Evolutionary conservation across 1,140 invertebrate species (phyloP), one percentile per base, ranked within the genome.

Genomic region (Luehdorfia chinensis): DNA sequence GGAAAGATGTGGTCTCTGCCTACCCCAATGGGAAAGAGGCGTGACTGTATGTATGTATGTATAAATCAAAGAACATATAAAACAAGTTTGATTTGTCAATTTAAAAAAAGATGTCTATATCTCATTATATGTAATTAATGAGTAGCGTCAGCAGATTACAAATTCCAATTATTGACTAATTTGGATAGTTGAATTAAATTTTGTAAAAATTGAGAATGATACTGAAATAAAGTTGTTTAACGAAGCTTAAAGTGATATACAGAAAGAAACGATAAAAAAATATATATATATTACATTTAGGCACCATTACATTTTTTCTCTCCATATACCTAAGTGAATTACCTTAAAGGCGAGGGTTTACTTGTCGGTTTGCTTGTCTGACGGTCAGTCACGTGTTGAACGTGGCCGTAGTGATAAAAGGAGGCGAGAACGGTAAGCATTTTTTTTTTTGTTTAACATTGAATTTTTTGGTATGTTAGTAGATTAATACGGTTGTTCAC

Each of bases 251-350:
- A 2, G 1, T 27, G 2, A 27, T 27, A 27, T n/a, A 27, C 9
- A 27, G 6, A 27, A 9, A 27, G 25, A 27, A 9, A 27, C 3
- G 7, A 21, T 4, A 27, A 8, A 27, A 27, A 27, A 4, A 8
- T 27, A 27, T 27, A 27, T 27, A 27, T 27, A 27, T 27, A 8
- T 27, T 27, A 27, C 25, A 27, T 27, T 27, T 27, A 27, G 25
- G 25, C 25, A 27, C 25, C 25, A 27, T 27, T 23, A 23, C 8
- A 7, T 8, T 27, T n/a, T 27, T n/a, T 27, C 25, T n/a, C 11
- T 27, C 25, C 25, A 9, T 27, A 27, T 27, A 27, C 11, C 25
- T 27, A 27, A 27, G 25, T 27, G 25, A 7, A 27, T 7, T 21
- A 27, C 25, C 25, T 27, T 27, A n/a, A 27, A 27, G 25, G 25